Percentiles rank a stretch among this genome's conserved stretches.
Conservation (phyloP, 2,888 invertebrate genomes). For the Drosophila neotestacea region DNA sequence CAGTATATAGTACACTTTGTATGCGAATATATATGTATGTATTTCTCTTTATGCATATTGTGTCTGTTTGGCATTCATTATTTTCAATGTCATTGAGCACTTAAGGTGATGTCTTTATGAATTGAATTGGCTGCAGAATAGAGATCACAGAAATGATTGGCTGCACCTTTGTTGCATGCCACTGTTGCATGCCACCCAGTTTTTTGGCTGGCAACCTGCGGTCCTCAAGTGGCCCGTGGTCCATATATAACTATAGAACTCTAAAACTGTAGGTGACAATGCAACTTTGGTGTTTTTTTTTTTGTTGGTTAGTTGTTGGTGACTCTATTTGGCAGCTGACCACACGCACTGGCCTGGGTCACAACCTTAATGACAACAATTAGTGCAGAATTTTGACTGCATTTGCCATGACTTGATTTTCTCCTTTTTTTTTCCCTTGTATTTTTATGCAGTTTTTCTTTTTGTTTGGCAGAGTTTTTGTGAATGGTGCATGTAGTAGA, state of each 20-base stretch:
- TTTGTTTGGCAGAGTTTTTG: slow-evolving; percentile 8
- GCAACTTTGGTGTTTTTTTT: slow-evolving; percentile 7
- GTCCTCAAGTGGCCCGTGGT: slow-evolving; percentile 47
- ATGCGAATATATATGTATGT: neutral
- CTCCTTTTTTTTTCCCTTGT: slow-evolving; percentile 5
- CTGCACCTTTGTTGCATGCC: slow-evolving; percentile 35
- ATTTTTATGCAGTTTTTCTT: slow-evolving; percentile 8
- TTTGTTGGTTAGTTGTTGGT: slow-evolving; percentile 1
- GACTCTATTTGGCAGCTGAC: slow-evolving; percentile 55
- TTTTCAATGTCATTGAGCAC: neutral
- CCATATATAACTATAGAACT: neutral
- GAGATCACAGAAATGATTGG: slow-evolving; percentile 4
- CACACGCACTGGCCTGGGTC: slow-evolving; percentile 48
- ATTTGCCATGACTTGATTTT: slow-evolving; percentile 6
- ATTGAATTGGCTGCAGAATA: neutral
- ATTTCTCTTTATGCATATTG: neutral
- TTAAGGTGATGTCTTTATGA: slow-evolving; percentile 32
- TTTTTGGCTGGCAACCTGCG: slow-evolving; percentile 7
- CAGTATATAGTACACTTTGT: neutral
- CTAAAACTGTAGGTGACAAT: slow-evolving; percentile 14
- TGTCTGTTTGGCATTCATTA: neutral
- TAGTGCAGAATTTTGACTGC: slow-evolving; percentile 62
- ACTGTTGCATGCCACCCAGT: slow-evolving; percentile 50
- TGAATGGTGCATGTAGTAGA: slow-evolving; percentile 38
- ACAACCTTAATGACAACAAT: slow-evolving; percentile 74